phyloP scores from a whole-genome alignment of 1,140 invertebrate species.

The Scaptomyza hsui region DNA sequence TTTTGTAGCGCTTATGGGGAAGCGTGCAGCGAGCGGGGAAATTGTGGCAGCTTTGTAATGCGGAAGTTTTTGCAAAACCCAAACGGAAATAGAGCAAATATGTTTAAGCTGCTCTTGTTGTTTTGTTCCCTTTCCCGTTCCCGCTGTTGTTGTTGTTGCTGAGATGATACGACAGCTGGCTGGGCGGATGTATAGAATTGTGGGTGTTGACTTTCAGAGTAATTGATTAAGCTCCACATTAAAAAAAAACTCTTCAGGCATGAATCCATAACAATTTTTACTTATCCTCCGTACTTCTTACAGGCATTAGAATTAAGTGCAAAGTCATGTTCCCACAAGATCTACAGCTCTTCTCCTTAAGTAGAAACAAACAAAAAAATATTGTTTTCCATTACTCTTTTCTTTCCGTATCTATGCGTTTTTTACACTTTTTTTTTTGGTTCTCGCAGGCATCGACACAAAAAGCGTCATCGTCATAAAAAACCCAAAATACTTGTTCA shows the following conservation, averaged over 20 bases:
- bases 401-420: no score
- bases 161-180: slow-evolving; percentile 20
- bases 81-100: slow-evolving; percentile 82
- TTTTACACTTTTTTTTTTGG: neutral
- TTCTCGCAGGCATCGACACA: slow-evolving; percentile 70
- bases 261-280: neutral
- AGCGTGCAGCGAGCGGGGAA: slow-evolving; percentile 48
- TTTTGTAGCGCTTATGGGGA: slow-evolving; percentile 17
- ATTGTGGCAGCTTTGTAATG: slow-evolving; percentile 81
- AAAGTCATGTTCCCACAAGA: no score
- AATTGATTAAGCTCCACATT: slow-evolving; percentile 41
- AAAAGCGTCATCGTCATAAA: slow-evolving; percentile 83
- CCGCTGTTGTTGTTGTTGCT: slow-evolving; percentile 51
- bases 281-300: no score
- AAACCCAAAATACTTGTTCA: slow-evolving; percentile 84
- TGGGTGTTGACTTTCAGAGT: slow-evolving; percentile 17
- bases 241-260: slow-evolving; percentile 1
- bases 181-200: neutral
- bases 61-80: slow-evolving; percentile 79
- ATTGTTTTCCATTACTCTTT: no score
- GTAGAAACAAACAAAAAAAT: no score
- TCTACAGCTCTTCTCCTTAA: no score
- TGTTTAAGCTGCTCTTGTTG: slow-evolving; percentile 75
- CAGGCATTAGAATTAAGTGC: no score
- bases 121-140: slow-evolving; percentile 19